These are phyloP conservation scores for Esox masquinongy DNA, from an alignment of 2,797 vertebrate genomes.

Conservation along the genomic window DNA sequence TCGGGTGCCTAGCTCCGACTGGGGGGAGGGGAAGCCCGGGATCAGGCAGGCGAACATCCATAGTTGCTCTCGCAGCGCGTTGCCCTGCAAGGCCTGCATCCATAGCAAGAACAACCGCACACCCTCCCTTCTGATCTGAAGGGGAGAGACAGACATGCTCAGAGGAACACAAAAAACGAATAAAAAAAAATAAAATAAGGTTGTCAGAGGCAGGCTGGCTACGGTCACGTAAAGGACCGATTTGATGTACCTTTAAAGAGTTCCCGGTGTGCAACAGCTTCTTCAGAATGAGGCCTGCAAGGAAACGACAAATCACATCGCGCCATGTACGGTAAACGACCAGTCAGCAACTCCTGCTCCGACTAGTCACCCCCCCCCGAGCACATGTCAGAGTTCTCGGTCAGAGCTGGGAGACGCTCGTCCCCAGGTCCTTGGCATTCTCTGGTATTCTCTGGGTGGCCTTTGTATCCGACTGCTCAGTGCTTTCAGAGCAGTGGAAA, in stretches of 20 bases:
- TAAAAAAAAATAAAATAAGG: neutral
- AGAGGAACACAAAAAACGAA: neutral
- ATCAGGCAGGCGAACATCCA: constrained; percentile 98
- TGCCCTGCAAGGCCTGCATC: constrained; percentile 95
- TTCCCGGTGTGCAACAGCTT: constrained; percentile 98
- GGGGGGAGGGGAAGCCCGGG: constrained; percentile 93
- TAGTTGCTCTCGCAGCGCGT: constrained; percentile 92
- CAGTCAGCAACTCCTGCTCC: neutral
- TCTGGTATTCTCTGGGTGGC: constrained; percentile 81
- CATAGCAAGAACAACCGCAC: constrained; percentile 95
- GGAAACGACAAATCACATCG: constrained; percentile 9
- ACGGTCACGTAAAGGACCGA: neutral
- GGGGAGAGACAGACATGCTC: no score
- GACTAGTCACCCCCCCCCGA: neutral
- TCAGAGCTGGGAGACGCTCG: constrained; percentile 73
- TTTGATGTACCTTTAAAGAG: constrained; percentile 89
- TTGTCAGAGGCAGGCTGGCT: neutral
- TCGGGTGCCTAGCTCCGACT: constrained; percentile 87
- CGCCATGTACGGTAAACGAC: neutral
- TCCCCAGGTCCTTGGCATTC: constrained; percentile 81
- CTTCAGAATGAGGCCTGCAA: constrained; percentile 93
- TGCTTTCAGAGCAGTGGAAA: constrained; percentile 63
- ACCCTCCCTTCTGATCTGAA: constrained; percentile 94
- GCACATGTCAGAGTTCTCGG: constrained; percentile 78
- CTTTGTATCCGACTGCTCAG: constrained; percentile 68